Base-by-base conservation (phyloP, 1,140 invertebrate species). In the Neelides sp. region DNA sequence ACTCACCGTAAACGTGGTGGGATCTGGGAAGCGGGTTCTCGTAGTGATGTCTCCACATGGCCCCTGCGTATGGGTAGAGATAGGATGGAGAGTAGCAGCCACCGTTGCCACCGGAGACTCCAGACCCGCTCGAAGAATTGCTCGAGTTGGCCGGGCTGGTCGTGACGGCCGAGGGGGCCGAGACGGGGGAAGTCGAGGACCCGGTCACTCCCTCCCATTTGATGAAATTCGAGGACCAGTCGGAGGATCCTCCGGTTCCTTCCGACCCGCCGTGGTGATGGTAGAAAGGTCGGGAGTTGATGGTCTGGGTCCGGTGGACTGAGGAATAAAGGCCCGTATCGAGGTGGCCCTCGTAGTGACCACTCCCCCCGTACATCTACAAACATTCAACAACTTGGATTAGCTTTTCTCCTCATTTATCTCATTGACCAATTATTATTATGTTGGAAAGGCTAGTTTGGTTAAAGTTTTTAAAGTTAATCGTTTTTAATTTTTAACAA, bases 21-120 rank as follows among this genome's bases (percentile, higher is more conserved):
- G 47, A 52, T 43, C 58, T 32, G 19, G 58, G 54, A 7, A 60
- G 39, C 4, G 54, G 52, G 7, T 54, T 49, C 39, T 60, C 58
- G 27, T 60, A 60, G 35, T 60, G 58, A 46, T 60, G 58, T 51
- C 58, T 56, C 58, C 58, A 60, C 58, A 60, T 60, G 13, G 58
- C 54, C 8, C 48, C 52, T 15, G 57, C 49, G 26, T 60, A 60
- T 15, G 55, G 55, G 26, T 57, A 57, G 12, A 60, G 19, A 32
- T 60, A 52, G 2, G 45, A 60, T 3, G 58, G 53, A 15, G 54
- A 60, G 42, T 55, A 60, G 40, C 50, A 55, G 0, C 52, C 42
- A 2, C 52, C 48, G 23, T 46, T 40, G 15, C 50, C 32, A 8
- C 41, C 30, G 32, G 42, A 27, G 23, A 40, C 2, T 50, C 36